phyloP scores from a whole-genome alignment of 2,888 invertebrate genomes.

The Aphelenchoides bicaudatus region DNA sequence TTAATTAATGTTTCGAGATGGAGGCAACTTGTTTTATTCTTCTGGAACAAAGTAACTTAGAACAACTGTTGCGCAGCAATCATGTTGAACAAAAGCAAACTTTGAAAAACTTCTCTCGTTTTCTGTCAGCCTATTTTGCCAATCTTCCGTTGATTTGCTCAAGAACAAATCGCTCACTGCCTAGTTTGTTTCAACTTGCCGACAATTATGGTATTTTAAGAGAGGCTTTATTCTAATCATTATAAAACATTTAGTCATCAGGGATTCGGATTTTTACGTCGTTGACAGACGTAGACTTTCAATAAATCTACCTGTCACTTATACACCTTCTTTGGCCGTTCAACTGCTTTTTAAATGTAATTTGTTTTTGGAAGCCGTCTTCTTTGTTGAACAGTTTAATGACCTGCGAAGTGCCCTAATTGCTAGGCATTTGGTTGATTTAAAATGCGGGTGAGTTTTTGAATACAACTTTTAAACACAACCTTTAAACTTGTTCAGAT shows the following conservation, averaged over 20 bases:
- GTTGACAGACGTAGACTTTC: slow-evolving; percentile 6
- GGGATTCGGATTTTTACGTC: background rate
- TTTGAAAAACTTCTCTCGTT: slow-evolving; percentile 19
- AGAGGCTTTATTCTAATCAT: background rate
- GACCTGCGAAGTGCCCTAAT: slow-evolving; percentile 20
- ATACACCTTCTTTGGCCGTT: slow-evolving; percentile 17
- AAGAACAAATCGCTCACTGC: background rate
- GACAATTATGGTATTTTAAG: background rate
- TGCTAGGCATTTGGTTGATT: slow-evolving; percentile 14
- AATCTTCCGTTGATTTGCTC: slow-evolving; percentile 19
- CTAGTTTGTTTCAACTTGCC: background rate
- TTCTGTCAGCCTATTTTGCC: slow-evolving; percentile 19
- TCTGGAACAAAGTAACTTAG: background rate
- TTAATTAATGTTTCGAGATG: slow-evolving; percentile 6
- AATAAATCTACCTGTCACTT: slow-evolving; percentile 18
- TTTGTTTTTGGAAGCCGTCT: slow-evolving; percentile 17
- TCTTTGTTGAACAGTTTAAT: slow-evolving; percentile 25
- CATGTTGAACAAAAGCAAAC: background rate
- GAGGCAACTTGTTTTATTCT: slow-evolving; percentile 7
- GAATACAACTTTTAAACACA: background rate
- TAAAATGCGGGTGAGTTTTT: slow-evolving; percentile 17
- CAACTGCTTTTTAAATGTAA: slow-evolving; percentile 9
- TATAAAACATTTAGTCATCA: slow-evolving; percentile 3
- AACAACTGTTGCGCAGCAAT: background rate
- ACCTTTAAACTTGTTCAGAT: slow-evolving; percentile 7